phyloP scores from a whole-genome alignment of 2,797 vertebrate genomes.

The Mallotus villosus region DNA sequence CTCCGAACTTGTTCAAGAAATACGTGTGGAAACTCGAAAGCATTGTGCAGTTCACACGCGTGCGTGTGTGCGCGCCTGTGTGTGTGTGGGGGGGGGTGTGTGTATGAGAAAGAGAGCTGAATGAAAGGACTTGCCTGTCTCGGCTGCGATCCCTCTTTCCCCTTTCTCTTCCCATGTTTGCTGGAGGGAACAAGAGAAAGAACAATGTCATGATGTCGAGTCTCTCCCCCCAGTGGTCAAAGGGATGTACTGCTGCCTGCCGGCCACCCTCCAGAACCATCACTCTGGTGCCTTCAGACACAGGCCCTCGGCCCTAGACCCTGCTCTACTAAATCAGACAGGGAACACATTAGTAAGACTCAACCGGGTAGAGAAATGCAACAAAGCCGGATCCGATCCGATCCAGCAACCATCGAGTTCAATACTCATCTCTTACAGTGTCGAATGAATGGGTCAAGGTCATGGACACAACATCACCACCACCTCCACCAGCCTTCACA shows the following conservation, averaged over 20 bases:
- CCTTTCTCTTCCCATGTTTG: slow-evolving; percentile 85
- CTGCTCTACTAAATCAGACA: not conserved
- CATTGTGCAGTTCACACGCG: not conserved
- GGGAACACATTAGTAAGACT: not conserved
- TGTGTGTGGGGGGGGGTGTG: not conserved
- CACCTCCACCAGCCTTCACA: too few species aligned
- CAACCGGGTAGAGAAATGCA: not conserved
- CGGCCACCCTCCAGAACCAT: slow-evolving; percentile 38
- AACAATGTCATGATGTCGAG: slow-evolving; percentile 71
- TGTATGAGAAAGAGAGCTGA: not conserved
- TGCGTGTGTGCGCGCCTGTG: slow-evolving; percentile 7
- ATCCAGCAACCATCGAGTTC: not conserved
- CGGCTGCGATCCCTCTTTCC: slow-evolving; percentile 81
- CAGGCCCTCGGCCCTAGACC: slow-evolving; percentile 20
- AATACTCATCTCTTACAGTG: too few species aligned
- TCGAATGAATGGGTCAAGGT: too few species aligned
- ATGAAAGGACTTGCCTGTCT: slow-evolving; percentile 78
- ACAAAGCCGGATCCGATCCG: not conserved
- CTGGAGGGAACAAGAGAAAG: slow-evolving; percentile 76
- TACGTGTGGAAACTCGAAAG: not conserved
- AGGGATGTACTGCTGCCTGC: slow-evolving; percentile 46
- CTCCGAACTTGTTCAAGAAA: not conserved
- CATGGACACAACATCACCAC: too few species aligned
- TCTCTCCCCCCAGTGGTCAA: slow-evolving; percentile 71
- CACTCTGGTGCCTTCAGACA: slow-evolving; percentile 25